Base-by-base conservation (phyloP, 2,888 invertebrate genomes). In the Aphidius colemani region DNA sequence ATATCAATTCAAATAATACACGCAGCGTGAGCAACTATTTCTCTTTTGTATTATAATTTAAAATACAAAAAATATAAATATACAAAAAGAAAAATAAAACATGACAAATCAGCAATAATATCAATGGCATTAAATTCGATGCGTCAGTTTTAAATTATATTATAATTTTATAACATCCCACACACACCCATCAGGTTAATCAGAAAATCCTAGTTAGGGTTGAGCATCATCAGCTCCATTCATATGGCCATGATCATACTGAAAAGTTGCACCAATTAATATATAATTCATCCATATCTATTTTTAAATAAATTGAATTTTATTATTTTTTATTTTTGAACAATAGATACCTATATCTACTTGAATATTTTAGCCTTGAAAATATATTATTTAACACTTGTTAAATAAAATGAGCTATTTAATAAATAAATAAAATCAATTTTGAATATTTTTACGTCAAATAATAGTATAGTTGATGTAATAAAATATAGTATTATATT, bases 201-300 rank as follows among this genome's bases (percentile, higher is more conserved):
- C 5, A 30, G 5, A 30, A 30, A 30, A 30, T 30, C 5, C 30
- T 30, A 30, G 30, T 30, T 30, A 13, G 50, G 30, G 11, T 39
- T 6, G 8, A 46, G 6, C 55, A 10, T 61, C 53, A 46, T 46
- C 40, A 43, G 9, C 30, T 30, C 44, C 58, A 64, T 59, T 69
- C 69, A 30, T 30, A 30, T 69, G 71, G 72, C 70, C 70, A 63
- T 70, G 70, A 70, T 70, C 67, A 69, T 67, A 67, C 69, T 74
- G 49, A 55, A 76, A 76, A 74, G 76, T 75, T 75, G 71, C 74
- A 72, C 71, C 72, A 75, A 74, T 76, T 76, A 76, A 72, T 72
- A 75, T 73, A 71, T 30, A 30, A 0, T 30, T 30, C 13, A 18
- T 18, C 13, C 13, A 18, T 18, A 18, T 18, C 13, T 18, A 18